Conservation (phyloP, 2,113 vertebrate genomes). For the Orientallactaga bullata region DNA sequence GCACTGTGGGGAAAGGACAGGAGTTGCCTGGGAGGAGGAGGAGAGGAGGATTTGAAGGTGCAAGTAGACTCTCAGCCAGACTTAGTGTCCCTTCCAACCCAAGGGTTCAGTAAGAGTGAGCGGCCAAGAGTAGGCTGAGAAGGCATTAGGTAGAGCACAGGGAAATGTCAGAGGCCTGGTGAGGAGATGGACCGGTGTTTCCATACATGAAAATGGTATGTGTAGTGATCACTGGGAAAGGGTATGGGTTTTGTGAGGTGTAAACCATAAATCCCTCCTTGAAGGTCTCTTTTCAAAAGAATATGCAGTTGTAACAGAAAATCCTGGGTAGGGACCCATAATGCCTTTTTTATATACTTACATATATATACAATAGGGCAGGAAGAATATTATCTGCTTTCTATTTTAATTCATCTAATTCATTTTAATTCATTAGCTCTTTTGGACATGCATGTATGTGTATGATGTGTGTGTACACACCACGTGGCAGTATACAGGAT, state of each 20-base stretch:
- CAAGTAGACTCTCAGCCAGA: background rate
- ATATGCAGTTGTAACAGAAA: background rate
- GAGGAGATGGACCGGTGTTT: background rate
- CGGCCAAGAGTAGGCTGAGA: background rate
- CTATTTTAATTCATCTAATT: too few relatives aligned
- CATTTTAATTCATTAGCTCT: too few relatives aligned
- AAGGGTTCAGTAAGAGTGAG: background rate
- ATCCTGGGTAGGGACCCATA: rapidly evolving
- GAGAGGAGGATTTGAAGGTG: slow-evolving; percentile 19
- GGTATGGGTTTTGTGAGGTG: background rate
- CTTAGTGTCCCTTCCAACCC: background rate
- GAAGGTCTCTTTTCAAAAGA: background rate
- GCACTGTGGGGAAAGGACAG: background rate
- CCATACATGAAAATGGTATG: background rate
- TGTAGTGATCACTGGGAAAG: too few relatives aligned
- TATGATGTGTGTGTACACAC: too few relatives aligned
- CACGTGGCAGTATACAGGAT: too few relatives aligned
- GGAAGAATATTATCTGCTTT: too few relatives aligned
- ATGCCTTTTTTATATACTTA: background rate
- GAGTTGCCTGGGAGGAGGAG: background rate
- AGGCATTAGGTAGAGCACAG: background rate
- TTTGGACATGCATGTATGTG: too few relatives aligned
- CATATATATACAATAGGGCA: background rate
- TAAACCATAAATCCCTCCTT: background rate
- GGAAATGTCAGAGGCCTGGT: background rate